These are phyloP conservation scores for Chionodraco myersi DNA, from an alignment of 2,113 vertebrate genomes.

Conservation along the genomic window DNA sequence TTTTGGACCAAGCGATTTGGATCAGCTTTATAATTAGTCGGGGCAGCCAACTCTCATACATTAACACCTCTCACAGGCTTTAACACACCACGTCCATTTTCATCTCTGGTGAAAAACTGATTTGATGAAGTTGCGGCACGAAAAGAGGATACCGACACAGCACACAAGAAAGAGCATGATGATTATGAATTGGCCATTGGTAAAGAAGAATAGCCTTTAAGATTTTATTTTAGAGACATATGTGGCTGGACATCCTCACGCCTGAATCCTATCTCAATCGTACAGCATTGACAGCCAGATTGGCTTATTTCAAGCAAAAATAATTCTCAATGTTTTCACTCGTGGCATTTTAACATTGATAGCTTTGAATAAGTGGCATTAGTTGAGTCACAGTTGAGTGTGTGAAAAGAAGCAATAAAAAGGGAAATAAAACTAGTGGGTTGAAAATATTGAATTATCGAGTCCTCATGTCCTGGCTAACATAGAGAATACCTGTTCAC, in stretches of 20 bases:
- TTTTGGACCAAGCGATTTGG: no score
- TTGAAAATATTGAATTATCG: slow-evolving; percentile 53
- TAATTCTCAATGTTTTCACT: neutral
- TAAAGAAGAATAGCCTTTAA: neutral
- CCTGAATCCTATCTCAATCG: neutral
- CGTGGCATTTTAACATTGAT: neutral
- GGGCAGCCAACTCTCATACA: no score
- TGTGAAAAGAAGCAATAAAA: neutral
- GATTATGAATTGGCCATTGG: neutral
- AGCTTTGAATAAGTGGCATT: neutral
- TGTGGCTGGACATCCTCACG: neutral
- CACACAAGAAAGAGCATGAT: neutral
- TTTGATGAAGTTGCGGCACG: no score
- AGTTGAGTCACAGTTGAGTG: neutral
- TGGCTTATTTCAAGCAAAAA: neutral
- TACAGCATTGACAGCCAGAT: neutral
- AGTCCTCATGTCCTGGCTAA: slow-evolving; percentile 35
- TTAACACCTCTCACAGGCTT: no score
- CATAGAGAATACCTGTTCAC: slow-evolving; percentile 43
- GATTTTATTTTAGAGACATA: neutral
- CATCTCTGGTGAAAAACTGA: no score
- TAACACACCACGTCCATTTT: no score
- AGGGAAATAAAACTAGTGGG: neutral
- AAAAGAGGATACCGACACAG: no score
- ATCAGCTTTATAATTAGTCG: no score